Evolutionary conservation across 1,140 invertebrate species (phyloP).

Genomic region (Gerris buenoi): DNA sequence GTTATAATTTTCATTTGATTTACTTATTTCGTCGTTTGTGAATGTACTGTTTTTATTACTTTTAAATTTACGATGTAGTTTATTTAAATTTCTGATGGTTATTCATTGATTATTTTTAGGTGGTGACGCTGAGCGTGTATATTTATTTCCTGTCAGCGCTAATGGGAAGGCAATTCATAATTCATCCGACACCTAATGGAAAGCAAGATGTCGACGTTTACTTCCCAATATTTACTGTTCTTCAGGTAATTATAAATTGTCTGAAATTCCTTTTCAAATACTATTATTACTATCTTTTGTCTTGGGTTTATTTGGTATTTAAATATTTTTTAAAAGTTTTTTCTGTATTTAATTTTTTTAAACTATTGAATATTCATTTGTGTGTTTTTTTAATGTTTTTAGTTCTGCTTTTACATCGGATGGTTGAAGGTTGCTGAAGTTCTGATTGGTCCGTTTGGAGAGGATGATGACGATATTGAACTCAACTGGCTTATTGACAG

Average conservation of each 20-base stretch:
- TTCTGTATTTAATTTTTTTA: too few species aligned
- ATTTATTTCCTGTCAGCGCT: slow-evolving; percentile 80
- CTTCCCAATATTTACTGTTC: slow-evolving; percentile 79
- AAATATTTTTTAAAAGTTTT: too few species aligned
- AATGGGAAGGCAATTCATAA: slow-evolving; percentile 65
- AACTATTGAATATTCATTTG: too few species aligned
- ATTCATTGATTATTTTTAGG: slow-evolving; percentile 40
- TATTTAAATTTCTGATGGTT: too few species aligned
- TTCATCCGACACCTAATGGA: slow-evolving; percentile 27
- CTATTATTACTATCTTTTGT: too few species aligned
- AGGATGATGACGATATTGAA: slow-evolving; percentile 90
- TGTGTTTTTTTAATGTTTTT: slow-evolving; percentile 30
- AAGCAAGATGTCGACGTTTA: slow-evolving; percentile 65
- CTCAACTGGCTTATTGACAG: slow-evolving; percentile 77
- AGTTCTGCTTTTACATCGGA: slow-evolving; percentile 94
- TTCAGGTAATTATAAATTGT: slow-evolving; percentile 49
- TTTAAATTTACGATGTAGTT: too few species aligned
- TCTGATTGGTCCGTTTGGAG: slow-evolving; percentile 80
- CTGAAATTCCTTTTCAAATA: neutral
- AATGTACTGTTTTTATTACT: too few species aligned
- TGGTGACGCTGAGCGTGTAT: slow-evolving; percentile 79
- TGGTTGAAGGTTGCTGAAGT: slow-evolving; percentile 91
- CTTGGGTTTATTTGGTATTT: too few species aligned
- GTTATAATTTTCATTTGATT: too few species aligned
- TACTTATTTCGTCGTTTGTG: too few species aligned